Conservation (phyloP, 2,888 invertebrate genomes). For the Anaspis maculata region DNA sequence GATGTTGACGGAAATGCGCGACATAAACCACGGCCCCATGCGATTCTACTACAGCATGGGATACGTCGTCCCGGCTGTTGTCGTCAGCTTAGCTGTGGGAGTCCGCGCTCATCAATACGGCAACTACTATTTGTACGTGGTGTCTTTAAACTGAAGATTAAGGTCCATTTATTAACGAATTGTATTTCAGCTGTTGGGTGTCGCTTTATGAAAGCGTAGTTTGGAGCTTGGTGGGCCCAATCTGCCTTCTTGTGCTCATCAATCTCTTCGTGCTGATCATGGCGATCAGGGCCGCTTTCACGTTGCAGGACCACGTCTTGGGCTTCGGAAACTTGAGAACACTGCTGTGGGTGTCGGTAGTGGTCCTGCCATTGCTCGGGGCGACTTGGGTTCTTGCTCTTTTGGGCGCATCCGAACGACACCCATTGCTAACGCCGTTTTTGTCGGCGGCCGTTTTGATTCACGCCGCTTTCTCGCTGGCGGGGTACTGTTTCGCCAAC, state of each 20-base stretch:
- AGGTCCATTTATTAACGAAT: slow-evolving; percentile 1
- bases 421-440: slow-evolving; percentile 64
- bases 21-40: slow-evolving; percentile 93
- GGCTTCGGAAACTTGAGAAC: slow-evolving; percentile 79
- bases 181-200: slow-evolving; percentile 76
- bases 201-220: slow-evolving; percentile 88
- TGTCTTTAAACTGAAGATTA: background rate
- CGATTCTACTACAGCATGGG: slow-evolving; percentile 86
- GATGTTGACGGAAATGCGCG: slow-evolving; percentile 90
- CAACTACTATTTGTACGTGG: slow-evolving; percentile 82
- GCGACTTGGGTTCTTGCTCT: slow-evolving; percentile 82
- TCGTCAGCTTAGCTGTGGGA: slow-evolving; percentile 84
- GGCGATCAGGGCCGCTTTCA: slow-evolving; percentile 84
- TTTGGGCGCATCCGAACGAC: slow-evolving; percentile 65
- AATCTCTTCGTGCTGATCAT: slow-evolving; percentile 75
- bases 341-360: slow-evolving; percentile 77
- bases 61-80: slow-evolving; percentile 85
- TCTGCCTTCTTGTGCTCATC: slow-evolving; percentile 67
- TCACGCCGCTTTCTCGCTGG: slow-evolving; percentile 75
- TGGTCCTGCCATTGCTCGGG: slow-evolving; percentile 75
- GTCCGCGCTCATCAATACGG: slow-evolving; percentile 93
- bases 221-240: slow-evolving; percentile 92
- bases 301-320: slow-evolving; percentile 80
- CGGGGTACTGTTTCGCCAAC: slow-evolving; percentile 83
- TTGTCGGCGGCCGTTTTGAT: slow-evolving; percentile 68